These are phyloP conservation scores for Orthonychiurus folsomi DNA, from an alignment of 2,888 invertebrate genomes.

Conservation along the genomic window DNA sequence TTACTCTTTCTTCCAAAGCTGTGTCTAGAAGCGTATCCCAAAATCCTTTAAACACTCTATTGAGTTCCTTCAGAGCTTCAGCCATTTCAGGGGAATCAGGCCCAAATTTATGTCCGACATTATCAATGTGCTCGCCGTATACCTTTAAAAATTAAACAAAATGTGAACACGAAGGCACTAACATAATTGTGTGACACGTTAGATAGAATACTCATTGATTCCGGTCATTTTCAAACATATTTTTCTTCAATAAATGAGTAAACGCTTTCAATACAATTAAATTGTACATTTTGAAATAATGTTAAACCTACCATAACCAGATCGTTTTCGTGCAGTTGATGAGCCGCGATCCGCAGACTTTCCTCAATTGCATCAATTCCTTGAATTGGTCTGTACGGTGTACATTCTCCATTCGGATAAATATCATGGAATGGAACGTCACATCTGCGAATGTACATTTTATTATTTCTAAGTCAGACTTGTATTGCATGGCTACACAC, in stretches of 20 bases:
- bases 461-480: too few relatives aligned
- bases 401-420: conserved; percentile 32
- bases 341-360: conserved; percentile 37
- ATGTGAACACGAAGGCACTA: too few relatives aligned
- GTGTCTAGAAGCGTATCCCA: conserved; percentile 41
- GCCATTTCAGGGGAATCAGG: conserved; percentile 42
- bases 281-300: too few relatives aligned
- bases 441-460: too few relatives aligned
- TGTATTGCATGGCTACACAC: too few relatives aligned
- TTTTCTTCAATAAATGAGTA: not conserved
- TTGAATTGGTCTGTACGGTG: conserved; percentile 24
- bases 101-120: conserved; percentile 43
- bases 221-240: too few relatives aligned
- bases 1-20: conserved; percentile 39
- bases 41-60: conserved; percentile 40
- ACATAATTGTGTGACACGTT: too few relatives aligned
- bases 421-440: conserved; percentile 41
- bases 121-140: conserved; percentile 42
- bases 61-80: conserved; percentile 42
- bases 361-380: conserved; percentile 34
- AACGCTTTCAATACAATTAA: not conserved
- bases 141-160: conserved; percentile 28
- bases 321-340: conserved; percentile 40
- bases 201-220: too few relatives aligned
- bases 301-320: conserved; percentile 40